Percentiles rank a stretch among this genome's conserved stretches.
Evolutionary conservation across 2,113 vertebrate species (phyloP).

Genomic region (Leucosticte australis): DNA sequence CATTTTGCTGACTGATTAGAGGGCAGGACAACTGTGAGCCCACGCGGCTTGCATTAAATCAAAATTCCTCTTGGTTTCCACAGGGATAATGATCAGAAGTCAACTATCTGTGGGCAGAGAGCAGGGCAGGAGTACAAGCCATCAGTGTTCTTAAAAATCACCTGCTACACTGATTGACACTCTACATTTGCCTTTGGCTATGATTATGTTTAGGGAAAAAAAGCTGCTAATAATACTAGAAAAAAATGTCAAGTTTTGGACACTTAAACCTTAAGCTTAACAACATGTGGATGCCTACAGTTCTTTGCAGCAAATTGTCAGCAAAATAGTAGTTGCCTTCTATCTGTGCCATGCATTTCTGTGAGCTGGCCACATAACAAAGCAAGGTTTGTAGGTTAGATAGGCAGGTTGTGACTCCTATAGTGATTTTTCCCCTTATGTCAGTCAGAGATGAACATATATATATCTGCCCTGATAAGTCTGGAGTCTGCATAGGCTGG

Average conservation of each 20-base stretch:
- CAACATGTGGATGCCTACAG: not conserved
- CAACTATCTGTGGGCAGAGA: not conserved
- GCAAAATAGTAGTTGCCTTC: slow-evolving; percentile 54
- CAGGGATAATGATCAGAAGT: slow-evolving; percentile 13
- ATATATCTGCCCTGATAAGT: not conserved
- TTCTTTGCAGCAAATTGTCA: slow-evolving; percentile 38
- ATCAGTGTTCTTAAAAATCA: not conserved
- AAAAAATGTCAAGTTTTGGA: not conserved
- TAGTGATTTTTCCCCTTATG: not conserved
- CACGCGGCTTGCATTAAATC: not conserved
- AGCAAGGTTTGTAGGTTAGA: not conserved
- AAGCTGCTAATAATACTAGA: not conserved
- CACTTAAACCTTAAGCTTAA: not conserved
- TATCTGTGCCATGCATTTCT: not conserved
- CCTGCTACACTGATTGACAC: not conserved
- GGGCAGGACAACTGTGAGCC: not conserved
- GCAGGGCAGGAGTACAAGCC: not conserved
- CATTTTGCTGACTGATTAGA: slow-evolving; percentile 33
- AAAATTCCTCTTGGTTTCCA: not conserved
- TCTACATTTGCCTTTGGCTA: not conserved
- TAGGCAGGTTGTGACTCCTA: not conserved
- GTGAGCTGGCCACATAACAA: not conserved
- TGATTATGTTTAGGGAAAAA: not conserved
- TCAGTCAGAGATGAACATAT: not conserved
- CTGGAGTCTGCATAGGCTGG: not conserved